Conservation (phyloP, 2,888 invertebrate genomes). For the Hemistola chrysoprasaria region DNA sequence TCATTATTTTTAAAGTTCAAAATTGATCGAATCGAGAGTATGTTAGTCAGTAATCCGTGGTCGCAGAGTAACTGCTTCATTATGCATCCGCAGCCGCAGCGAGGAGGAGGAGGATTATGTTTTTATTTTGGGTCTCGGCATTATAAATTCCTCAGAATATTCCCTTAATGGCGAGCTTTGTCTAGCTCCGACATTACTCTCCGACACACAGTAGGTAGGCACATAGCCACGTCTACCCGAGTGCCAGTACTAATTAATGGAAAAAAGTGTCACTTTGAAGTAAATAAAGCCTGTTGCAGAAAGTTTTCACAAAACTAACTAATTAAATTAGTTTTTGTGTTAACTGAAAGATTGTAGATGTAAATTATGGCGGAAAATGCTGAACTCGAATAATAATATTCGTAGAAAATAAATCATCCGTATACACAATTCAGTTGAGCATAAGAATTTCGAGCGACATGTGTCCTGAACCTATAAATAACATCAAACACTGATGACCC, state of each 20-base stretch:
- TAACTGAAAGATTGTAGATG: no score
- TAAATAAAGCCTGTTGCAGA: no score
- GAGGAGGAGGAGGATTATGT: slow-evolving; percentile 57
- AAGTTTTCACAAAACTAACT: no score
- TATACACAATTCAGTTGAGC: no score
- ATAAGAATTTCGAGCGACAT: no score
- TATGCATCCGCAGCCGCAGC: slow-evolving; percentile 55
- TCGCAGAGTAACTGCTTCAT: slow-evolving; percentile 64
- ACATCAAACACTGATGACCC: no score
- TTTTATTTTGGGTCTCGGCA: slow-evolving; percentile 61
- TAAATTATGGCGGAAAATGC: no score
- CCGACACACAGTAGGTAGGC: neutral
- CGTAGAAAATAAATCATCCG: no score
- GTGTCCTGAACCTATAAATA: no score
- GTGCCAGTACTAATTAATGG: slow-evolving; percentile 13
- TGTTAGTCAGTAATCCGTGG: slow-evolving; percentile 48
- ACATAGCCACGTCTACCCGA: slow-evolving; percentile 13
- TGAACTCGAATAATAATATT: no score
- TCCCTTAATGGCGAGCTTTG: slow-evolving; percentile 51
- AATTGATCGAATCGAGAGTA: slow-evolving; percentile 11
- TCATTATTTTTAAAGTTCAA: neutral
- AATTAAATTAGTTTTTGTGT: no score
- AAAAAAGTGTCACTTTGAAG: slow-evolving; percentile 10
- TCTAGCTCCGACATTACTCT: slow-evolving; percentile 33
- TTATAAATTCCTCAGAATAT: slow-evolving; percentile 65